These are phyloP conservation scores for Ischnus inquisitorius DNA, from an alignment of 2,888 invertebrate genomes.

Conservation along the genomic window DNA sequence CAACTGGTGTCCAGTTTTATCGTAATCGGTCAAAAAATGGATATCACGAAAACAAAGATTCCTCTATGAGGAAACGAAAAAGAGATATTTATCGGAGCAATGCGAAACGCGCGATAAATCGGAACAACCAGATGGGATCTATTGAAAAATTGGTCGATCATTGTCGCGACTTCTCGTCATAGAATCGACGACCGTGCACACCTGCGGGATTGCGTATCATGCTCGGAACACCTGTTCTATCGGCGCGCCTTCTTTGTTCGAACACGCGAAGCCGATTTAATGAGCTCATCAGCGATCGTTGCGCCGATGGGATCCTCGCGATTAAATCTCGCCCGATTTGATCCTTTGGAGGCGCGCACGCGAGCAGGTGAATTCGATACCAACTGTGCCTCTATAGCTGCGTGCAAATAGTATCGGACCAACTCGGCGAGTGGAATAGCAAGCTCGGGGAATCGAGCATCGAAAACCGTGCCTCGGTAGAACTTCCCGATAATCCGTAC, in stretches of 20 bases:
- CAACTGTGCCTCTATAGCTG: neutral
- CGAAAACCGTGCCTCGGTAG: constrained; percentile 38
- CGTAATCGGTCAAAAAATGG: too few species aligned
- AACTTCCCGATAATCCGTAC: constrained; percentile 53
- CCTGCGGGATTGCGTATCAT: neutral
- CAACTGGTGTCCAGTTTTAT: too few species aligned
- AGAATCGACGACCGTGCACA: too few species aligned
- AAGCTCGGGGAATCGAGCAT: constrained; percentile 36
- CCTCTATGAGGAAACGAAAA: neutral
- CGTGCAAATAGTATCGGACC: constrained; percentile 3
- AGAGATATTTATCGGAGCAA: neutral
- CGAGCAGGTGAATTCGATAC: neutral
- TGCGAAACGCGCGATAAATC: too few species aligned
- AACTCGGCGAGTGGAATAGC: constrained; percentile 42
- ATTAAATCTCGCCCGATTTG: neutral
- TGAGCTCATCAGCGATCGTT: neutral
- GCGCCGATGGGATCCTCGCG: neutral
- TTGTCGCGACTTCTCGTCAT: too few species aligned
- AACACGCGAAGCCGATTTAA: neutral
- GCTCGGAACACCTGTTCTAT: neutral
- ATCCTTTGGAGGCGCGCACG: neutral
- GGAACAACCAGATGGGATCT: too few species aligned
- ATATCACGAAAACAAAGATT: too few species aligned
- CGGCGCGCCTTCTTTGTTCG: neutral
- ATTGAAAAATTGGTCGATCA: too few species aligned